Conservation (phyloP, 2,113 vertebrate genomes). For the Poeciliopsis occidentalis region DNA sequence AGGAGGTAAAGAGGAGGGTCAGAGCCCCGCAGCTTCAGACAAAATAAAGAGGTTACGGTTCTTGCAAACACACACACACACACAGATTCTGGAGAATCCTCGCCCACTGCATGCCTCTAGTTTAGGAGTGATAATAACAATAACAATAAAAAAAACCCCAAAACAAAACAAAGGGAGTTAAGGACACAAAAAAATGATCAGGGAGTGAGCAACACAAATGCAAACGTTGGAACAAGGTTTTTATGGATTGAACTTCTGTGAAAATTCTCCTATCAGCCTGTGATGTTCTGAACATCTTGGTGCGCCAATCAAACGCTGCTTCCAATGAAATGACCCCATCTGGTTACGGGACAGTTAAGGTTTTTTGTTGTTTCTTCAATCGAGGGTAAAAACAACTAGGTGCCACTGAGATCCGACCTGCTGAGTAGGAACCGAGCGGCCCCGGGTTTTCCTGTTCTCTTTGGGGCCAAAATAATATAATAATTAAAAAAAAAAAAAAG, state of each 20-base stretch:
- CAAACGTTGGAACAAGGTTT: constrained; percentile 30
- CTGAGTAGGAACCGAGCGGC: neutral
- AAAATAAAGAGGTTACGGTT: constrained; percentile 23
- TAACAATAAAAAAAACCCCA: neutral
- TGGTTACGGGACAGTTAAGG: constrained; percentile 7
- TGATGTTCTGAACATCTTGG: constrained; percentile 10
- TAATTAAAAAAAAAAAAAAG: constrained; percentile 8
- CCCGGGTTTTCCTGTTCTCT: constrained; percentile 11
- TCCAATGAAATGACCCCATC: neutral
- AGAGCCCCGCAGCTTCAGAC: constrained; percentile 37
- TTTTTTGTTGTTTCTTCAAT: constrained; percentile 6
- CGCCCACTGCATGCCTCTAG: constrained; percentile 38
- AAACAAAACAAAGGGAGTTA: neutral
- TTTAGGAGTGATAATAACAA: constrained; percentile 21
- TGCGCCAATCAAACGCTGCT: constrained; percentile 23
- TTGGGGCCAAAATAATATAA: neutral
- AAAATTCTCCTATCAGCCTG: constrained; percentile 6
- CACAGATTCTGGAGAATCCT: constrained; percentile 31
- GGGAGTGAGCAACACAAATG: constrained; percentile 40
- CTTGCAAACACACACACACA: constrained; percentile 24
- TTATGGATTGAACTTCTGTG: constrained; percentile 11
- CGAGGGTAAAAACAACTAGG: constrained; percentile 29
- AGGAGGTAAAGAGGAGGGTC: constrained; percentile 4
- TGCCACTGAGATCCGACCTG: constrained; percentile 15
- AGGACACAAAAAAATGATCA: constrained; percentile 5